A percentile compares a stretch with the other conserved stretches of the same genome.
Evolutionary conservation across 2,888 invertebrate genomes (phyloP).

Genomic region (Ormyrus rosae): DNA sequence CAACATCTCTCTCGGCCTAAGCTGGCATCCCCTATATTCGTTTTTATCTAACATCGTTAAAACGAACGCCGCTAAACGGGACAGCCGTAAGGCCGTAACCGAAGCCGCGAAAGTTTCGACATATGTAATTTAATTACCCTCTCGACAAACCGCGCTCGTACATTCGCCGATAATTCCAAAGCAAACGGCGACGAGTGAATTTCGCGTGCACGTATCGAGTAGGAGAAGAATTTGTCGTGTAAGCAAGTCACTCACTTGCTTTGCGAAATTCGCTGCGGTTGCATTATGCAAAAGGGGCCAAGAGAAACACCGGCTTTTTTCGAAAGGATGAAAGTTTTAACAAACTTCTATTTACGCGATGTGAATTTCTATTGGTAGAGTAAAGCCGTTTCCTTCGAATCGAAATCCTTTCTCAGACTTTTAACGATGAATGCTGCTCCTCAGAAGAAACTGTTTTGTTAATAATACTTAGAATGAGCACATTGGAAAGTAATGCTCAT

Average conservation of each 20-base stretch:
- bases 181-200: slow-evolving; percentile 19
- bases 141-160: not conserved
- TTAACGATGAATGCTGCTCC: too few species aligned
- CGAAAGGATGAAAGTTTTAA: too few species aligned
- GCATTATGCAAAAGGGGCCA: slow-evolving; percentile 18
- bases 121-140: slow-evolving; percentile 55
- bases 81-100: slow-evolving; percentile 33
- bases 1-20: not conserved
- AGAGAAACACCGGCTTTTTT: too few species aligned
- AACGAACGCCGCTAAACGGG: not conserved
- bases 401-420: too few species aligned
- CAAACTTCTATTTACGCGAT: too few species aligned
- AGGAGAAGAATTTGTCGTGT: not conserved
- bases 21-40: slow-evolving; percentile 3
- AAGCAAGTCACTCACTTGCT: not conserved
- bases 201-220: not conserved
- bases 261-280: not conserved
- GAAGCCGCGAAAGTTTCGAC: slow-evolving; percentile 57
- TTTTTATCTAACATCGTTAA: slow-evolving; percentile 36
- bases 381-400: too few species aligned
- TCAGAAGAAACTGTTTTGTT: too few species aligned
- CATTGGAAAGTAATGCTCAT: too few species aligned
- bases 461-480: too few species aligned
- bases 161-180: slow-evolving; percentile 20
- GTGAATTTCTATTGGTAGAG: too few species aligned